phyloP scores from a whole-genome alignment of 1,140 invertebrate species.

The Mycetomoellerius zeteki region DNA sequence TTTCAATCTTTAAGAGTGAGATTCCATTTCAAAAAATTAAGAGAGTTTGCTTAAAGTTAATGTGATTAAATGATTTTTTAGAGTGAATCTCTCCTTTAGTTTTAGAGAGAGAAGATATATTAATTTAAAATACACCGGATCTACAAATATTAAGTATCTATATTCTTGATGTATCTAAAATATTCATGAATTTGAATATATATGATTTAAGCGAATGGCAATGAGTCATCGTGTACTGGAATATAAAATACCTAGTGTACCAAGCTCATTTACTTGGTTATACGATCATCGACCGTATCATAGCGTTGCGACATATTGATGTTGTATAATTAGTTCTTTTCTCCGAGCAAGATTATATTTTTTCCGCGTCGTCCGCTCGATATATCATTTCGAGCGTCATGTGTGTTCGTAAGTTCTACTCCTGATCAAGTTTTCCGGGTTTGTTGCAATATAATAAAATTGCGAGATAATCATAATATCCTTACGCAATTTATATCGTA shows the following conservation, averaged over 20 bases:
- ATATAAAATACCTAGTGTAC: background rate
- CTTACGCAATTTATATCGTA: conserved; percentile 40
- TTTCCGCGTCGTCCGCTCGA: background rate
- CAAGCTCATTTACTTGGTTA: background rate
- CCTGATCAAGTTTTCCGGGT: conserved; percentile 7
- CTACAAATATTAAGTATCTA: background rate
- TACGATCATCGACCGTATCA: conserved; percentile 45
- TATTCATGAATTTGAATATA: background rate
- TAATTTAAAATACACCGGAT: no score
- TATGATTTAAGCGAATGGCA: background rate
- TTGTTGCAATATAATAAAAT: conserved; percentile 18
- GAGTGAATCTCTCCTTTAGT: no score
- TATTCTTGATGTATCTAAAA: background rate
- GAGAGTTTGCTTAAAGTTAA: no score
- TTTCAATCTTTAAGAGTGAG: no score
- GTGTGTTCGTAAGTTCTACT: background rate
- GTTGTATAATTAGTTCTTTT: conserved; percentile 55
- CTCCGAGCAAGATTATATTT: conserved; percentile 12
- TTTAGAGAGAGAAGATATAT: no score
- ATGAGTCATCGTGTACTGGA: background rate
- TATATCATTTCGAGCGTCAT: conserved; percentile 15
- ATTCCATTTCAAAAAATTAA: no score
- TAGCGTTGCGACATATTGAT: conserved; percentile 5
- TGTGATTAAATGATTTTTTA: no score
- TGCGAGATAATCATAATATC: background rate